A percentile compares a stretch with the other conserved stretches of the same genome.
phyloP scores from a whole-genome alignment of 2,888 invertebrate species.

The Tineola bisselliella region DNA sequence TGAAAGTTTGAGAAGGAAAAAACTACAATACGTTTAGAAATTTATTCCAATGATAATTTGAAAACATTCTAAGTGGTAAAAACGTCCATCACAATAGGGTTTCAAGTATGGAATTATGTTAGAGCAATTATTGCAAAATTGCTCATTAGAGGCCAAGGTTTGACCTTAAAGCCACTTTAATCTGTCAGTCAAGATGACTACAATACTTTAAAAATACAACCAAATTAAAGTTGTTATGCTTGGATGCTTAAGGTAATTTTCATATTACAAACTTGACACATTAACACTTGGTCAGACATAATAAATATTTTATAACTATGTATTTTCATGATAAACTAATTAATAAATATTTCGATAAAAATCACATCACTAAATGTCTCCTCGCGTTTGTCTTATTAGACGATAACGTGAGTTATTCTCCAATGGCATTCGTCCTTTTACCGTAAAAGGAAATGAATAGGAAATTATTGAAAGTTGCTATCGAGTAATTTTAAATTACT shows the following conservation, averaged over 20 bases:
- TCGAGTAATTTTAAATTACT: background rate
- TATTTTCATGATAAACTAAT: background rate
- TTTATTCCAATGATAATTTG: background rate
- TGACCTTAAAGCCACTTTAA: slow-evolving; percentile 6
- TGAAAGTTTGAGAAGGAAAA: background rate
- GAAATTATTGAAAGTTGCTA: background rate
- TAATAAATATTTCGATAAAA: background rate
- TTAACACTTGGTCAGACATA: background rate
- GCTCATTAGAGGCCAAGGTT: slow-evolving; percentile 5
- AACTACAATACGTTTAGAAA: background rate
- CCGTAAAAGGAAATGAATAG: background rate
- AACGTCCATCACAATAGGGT: background rate
- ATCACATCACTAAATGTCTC: background rate
- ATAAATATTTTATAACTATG: background rate
- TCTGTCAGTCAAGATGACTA: slow-evolving; percentile 4
- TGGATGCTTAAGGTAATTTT: slow-evolving; percentile 27
- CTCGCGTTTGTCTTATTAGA: slow-evolving; percentile 9
- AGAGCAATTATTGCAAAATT: slow-evolving; percentile 11
- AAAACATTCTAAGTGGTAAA: background rate
- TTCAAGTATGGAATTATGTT: background rate
- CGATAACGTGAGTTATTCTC: background rate
- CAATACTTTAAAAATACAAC: background rate
- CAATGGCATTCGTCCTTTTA: slow-evolving; percentile 9
- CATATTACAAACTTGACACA: background rate
- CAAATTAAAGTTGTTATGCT: slow-evolving; percentile 1